phyloP scores from a whole-genome alignment of 1,140 invertebrate genomes.

The Phymorhynchus buccinoides region DNA sequence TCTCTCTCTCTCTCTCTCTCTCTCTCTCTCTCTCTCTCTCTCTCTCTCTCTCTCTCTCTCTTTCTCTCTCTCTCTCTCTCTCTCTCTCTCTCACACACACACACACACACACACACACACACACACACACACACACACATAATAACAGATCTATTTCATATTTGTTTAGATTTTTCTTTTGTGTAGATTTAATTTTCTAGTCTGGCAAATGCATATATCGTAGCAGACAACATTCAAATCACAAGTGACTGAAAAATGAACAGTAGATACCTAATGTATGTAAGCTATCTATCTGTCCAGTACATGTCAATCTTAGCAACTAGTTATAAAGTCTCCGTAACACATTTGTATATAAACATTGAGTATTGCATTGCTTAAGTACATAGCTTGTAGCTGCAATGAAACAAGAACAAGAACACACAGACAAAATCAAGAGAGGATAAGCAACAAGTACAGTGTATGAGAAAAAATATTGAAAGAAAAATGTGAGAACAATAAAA shows the following conservation, averaged over 20 bases:
- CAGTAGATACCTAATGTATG: not conserved
- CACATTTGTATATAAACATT: not conserved
- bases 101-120: not conserved
- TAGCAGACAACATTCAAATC: not conserved
- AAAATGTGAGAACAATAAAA: too few relatives aligned
- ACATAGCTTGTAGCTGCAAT: too few relatives aligned
- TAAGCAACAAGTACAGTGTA: too few relatives aligned
- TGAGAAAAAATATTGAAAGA: too few relatives aligned
- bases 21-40: constrained; percentile 34
- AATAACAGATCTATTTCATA: not conserved
- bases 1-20: constrained; percentile 44
- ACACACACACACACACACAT: constrained; percentile 2
- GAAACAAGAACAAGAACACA: too few relatives aligned
- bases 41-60: not conserved
- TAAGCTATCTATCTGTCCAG: too few relatives aligned
- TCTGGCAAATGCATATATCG: not conserved
- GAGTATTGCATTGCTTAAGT: not conserved
- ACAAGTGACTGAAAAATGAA: not conserved
- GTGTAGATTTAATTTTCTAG: not conserved
- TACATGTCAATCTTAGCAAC: not conserved
- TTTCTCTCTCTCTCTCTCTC: not conserved
- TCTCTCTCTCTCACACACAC: not conserved
- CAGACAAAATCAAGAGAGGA: too few relatives aligned
- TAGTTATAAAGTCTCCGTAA: not conserved
- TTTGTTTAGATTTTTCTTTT: too few relatives aligned